Evolutionary conservation across 2,888 invertebrate genomes (phyloP), one percentile per base, ranked within the genome.

Genomic region (Drosophila formosana): DNA sequence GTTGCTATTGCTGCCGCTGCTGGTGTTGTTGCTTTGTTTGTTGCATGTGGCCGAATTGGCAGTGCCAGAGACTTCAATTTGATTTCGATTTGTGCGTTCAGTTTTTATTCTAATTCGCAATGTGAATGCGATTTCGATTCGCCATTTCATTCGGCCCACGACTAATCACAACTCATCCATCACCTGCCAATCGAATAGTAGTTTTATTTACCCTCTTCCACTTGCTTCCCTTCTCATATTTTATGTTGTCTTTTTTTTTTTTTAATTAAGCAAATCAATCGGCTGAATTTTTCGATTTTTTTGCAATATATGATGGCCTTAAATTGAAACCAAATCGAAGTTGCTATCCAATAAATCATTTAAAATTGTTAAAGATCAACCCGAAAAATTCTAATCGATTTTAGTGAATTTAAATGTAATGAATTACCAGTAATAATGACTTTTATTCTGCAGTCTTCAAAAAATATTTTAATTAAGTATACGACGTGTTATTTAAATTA

Each of bases 81-180:
- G 64, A 83, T 83, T 81, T 68, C 74, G 74, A 77, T 77, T 80
- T 80, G 66, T 56, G 72, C 58, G 18, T 9, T 52, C 47, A 55
- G 37, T 4, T 61, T 73, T 73, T 73, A 80, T 80, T 74, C 74
- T 62, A 87, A 80, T 83, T 81, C 64, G 53, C 67, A 72, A 71
- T 77, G 45, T 67, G 74, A 62, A 61, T 25, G 23, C 45, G 9
- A 13, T 25, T 45, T 7, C 23, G 23, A 60, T 26, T 51, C 72
- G 47, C 50, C 63, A 57, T 46, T 41, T 52, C 18, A 46, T 3
- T 28, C 25, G 39, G 43, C 28, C 13, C 41, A 37, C 43, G 30
- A 72, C 72, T 70, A 72, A 71, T 72, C 72, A 71, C 72, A 53
- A 37, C 61, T 37, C 46, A 53, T 62, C 53, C 53, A 62, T 62